Evolutionary conservation across 2,113 vertebrate species (phyloP), one percentile per base, ranked within the genome.

Genomic region (Canis aureus): DNA sequence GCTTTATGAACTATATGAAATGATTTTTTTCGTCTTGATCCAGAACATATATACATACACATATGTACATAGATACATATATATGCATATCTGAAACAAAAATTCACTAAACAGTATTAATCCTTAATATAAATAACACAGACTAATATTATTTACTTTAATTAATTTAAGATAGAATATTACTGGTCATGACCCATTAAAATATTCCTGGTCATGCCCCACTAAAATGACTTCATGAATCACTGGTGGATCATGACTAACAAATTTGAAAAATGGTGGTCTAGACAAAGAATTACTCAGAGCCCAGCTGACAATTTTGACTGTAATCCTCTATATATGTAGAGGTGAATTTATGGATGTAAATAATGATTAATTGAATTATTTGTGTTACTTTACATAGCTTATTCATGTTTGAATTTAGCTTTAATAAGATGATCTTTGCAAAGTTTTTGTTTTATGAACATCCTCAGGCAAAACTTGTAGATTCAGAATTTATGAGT

Each of bases 401-500:
- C 25, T 80, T 86, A 71, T 71, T 59, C 78, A 49, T 93, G 22
- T 73, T 94, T 94, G 51, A 94, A 62, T 93, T 91, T 80, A 92
- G 55, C 11, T 92, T 92, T 67, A 91, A 82, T 62, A 89, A 81
- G 3, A 1, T 25, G 80, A 1, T 71, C 51, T 92, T 85, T 96
- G 66, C 59, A 59, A 83, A 92, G 25, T 19, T 80, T 95, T 94
- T 76, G 16, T 81, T 92, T 96, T 84, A 89, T 86, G 59, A 78
- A 79, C 15, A 91, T 74, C 25, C 25, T 83, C 67, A 78, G 10
- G 35, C 19, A 94, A 89, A 95, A 86, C n/a, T 62, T 83, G 93
- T 83, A 86, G 20, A 74, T 80, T 74, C 53, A 88, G 82, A 93
- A 84, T 95, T 91, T 97, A 74, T 91, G 64, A 83, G 8, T 78